Base-by-base conservation (phyloP, 2,113 vertebrate species). In the Menura novaehollandiae region DNA sequence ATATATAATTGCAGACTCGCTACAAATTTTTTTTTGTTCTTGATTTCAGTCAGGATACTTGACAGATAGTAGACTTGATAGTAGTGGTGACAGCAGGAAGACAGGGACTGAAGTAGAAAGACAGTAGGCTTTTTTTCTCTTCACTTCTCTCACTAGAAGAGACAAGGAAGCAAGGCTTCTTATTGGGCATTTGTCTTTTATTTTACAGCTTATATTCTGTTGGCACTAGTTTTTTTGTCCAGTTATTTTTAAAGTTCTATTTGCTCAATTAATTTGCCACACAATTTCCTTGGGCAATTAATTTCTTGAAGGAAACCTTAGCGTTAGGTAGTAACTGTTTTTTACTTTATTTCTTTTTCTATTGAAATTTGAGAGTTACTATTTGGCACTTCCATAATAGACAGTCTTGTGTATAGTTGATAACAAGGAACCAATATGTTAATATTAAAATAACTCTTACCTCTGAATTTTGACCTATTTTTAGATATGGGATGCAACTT, bases 221-320 rank as follows among this genome's bases (percentile, higher is more conserved):
- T 69, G 32, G 16, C 2, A 8, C 15, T 7, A 22, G 10, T 32
- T 35, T 58, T 60, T 84, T 77, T 41, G 27, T 47, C 35, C 10
- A 7, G 5, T 49, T 81, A 15, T 27, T 91, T 91, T 73, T 60
- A 18, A 69, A 91, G 32, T 26, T 66, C 0, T 22, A 3, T 73
- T 44, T 80, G 52, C 28, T 92, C n/a, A 30, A 3, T 55, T 1
- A 37, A 6, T 72, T 2, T 0, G 22, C 7, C 37, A 49, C 9
- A 33, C 5, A 59, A 8, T 84, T 91, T 83, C 13, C 9, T 64
- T 55, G 75, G 43, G 18, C 15, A 62, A 0, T 67, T 52, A 33
- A 7, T 71, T 95, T 83, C 22, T 74, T 71, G 46, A 52, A 81
- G 56, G 53, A 74, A 77, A 15, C 41, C 15, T 83, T 79, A 44